Evolutionary conservation across 2,888 invertebrate species (phyloP).

Genomic region (Gymnocheta viridis): DNA sequence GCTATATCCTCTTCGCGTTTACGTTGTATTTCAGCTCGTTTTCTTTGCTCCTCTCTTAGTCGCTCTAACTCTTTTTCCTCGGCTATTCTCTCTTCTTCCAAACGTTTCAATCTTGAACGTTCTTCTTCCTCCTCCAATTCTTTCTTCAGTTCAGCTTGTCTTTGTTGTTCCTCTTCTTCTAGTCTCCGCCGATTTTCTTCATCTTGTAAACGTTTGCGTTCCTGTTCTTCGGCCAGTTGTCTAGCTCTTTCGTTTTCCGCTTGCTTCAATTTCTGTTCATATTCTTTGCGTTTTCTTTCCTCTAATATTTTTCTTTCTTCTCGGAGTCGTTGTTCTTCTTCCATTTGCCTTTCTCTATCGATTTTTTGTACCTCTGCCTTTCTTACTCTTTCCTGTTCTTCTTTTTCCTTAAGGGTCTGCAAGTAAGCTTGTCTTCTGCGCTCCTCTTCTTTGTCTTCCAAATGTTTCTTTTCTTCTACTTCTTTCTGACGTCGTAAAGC

Average conservation of each 20-base stretch:
- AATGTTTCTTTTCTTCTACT: conserved; percentile 72
- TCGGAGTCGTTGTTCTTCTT: conserved; percentile 73
- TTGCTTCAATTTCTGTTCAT: conserved; percentile 74
- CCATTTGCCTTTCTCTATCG: conserved; percentile 64
- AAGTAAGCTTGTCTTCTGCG: conserved; percentile 74
- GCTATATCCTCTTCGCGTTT: conserved; percentile 78
- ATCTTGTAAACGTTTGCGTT: conserved; percentile 75
- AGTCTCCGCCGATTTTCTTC: conserved; percentile 74
- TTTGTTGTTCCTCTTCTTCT: conserved; percentile 75
- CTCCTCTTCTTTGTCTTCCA: conserved; percentile 73
- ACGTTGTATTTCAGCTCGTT: conserved; percentile 75
- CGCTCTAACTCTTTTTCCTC: conserved; percentile 77
- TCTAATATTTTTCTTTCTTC: conserved; percentile 73
- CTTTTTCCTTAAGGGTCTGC: conserved; percentile 73
- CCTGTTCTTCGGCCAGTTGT: conserved; percentile 75
- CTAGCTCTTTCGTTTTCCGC: conserved; percentile 76
- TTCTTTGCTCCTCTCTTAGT: conserved; percentile 76
- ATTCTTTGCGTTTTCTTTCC: conserved; percentile 76
- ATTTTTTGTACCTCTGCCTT: conserved; percentile 72
- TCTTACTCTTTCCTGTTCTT: conserved; percentile 73
- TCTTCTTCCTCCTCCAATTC: conserved; percentile 78
- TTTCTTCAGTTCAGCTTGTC: conserved; percentile 75
- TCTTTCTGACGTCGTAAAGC: conserved; percentile 72
- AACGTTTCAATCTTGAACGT: conserved; percentile 73
- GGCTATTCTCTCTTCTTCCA: conserved; percentile 75